phyloP scores from a whole-genome alignment of 2,888 invertebrate species.

The Drosophila parthenogenetica region DNA sequence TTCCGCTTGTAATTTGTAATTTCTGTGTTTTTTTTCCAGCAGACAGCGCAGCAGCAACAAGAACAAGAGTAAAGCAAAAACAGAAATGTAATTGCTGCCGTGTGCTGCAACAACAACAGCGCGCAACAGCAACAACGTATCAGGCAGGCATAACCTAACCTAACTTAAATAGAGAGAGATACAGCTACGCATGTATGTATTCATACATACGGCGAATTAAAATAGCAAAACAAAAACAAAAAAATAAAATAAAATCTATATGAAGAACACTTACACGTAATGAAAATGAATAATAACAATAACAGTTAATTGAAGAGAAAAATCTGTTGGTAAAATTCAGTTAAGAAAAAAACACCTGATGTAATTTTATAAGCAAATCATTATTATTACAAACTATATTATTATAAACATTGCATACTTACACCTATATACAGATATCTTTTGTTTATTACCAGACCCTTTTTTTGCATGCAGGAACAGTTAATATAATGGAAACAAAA shows the following conservation, averaged over 20 bases:
- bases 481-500: conserved; percentile 34
- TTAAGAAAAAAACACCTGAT: conserved; percentile 73
- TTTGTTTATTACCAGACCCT: conserved; percentile 35
- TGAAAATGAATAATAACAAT: conserved; percentile 2
- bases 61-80: conserved; percentile 21
- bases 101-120: conserved; percentile 12
- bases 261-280: conserved; percentile 13
- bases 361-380: conserved; percentile 71
- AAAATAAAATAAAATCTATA: too few species aligned
- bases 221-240: conserved; percentile 15
- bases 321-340: conserved; percentile 59
- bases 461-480: conserved; percentile 54
- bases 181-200: conserved; percentile 29
- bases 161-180: conserved; percentile 10
- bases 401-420: conserved; percentile 58
- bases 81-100: conserved; percentile 22
- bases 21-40: conserved; percentile 58
- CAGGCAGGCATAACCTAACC: conserved; percentile 41
- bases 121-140: conserved; percentile 30
- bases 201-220: conserved; percentile 15
- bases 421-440: conserved; percentile 40
- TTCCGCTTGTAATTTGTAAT: conserved; percentile 57
- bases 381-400: conserved; percentile 43
- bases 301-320: conserved; percentile 33
- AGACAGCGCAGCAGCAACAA: conserved; percentile 28